A percentile compares a stretch with the other conserved stretches of the same genome.
Evolutionary conservation across 2,888 invertebrate genomes (phyloP).

Genomic region (Cheilosia variabilis): DNA sequence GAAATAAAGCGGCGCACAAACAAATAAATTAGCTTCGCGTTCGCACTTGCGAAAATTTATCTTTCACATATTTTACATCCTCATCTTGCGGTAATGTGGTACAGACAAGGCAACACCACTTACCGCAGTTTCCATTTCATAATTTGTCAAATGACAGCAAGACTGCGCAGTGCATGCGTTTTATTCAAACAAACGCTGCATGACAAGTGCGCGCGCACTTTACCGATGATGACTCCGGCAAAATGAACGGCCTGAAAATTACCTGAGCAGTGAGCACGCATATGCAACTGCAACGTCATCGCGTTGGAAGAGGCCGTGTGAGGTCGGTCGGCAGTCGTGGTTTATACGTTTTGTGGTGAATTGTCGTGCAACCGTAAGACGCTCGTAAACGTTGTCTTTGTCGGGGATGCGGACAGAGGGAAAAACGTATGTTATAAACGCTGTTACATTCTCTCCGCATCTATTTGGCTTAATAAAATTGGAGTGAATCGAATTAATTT

Average conservation of each 20-base stretch:
- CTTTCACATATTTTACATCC: conserved; percentile 18
- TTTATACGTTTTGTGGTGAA: conserved; percentile 57
- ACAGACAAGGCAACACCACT: conserved; percentile 12
- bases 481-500: conserved; percentile 46
- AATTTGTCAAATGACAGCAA: conserved; percentile 12
- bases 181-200: conserved; percentile 39
- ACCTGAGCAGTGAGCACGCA: conserved; percentile 48
- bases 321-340: conserved; percentile 39
- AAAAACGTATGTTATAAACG: conserved; percentile 19
- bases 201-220: conserved; percentile 51
- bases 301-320: conserved; percentile 37
- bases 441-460: conserved; percentile 43
- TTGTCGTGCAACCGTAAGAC: conserved; percentile 50
- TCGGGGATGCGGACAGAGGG: not conserved
- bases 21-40: conserved; percentile 35
- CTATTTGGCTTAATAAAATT: conserved; percentile 38
- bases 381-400: conserved; percentile 19
- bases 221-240: conserved; percentile 10
- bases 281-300: conserved; percentile 58
- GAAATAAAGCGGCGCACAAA: conserved; percentile 10
- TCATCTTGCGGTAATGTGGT: conserved; percentile 7
- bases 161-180: conserved; percentile 44
- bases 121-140: conserved; percentile 45
- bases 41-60: conserved; percentile 34
- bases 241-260: conserved; percentile 53